Base-by-base conservation (phyloP, 2,797 vertebrate species). In the Ptychadena robeensis region DNA sequence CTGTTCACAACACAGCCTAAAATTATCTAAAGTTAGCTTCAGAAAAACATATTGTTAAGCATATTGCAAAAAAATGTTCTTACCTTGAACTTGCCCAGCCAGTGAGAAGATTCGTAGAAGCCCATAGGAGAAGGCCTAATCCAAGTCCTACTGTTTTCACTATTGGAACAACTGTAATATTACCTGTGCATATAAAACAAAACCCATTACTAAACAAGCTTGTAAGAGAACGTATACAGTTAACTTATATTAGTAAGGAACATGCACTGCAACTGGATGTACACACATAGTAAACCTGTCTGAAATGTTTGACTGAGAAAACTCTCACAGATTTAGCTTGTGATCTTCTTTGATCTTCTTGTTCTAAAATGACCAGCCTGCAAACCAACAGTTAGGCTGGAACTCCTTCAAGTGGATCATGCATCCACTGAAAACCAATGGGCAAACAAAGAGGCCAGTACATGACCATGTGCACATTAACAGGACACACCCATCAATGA, bases 71-170 rank as follows among this genome's bases (percentile, higher is more conserved):
- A 48, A 27, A 2, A n/a, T 70, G 7, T 32, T 3, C 11, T 14
- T 89, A 98, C 97, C 95, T 95, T 89, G 96, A 96, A 90, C 92
- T 97, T 76, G 96, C 95, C 97, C 97, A 98, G 72, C 95, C 96
- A 83, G 95, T 96, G 82, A 98, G 72, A 85, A 98, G 86, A 85
- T 95, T 95, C 59, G 94, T 94, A 72, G 96, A 96, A 79, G 95
- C 96, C 94, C 96, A 98, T 82, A 98, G 93, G 85, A 98, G 91
- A 87, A 95, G 91, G 57, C 96, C 96, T 86, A 98, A 94, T 63
- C 95, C 93, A 64, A 98, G 94, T 22, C 96, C 96, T 67, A 97
- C 93, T 1, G 95, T 95, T 94, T 97, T 98, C 79, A 99, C 87
- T 82, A 98, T 91, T 3, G 95, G 92, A 53, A 98, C 95, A 7